These are phyloP conservation scores for Champsocephalus gunnari DNA, from an alignment of 2,797 vertebrate species.

Conservation along the genomic window DNA sequence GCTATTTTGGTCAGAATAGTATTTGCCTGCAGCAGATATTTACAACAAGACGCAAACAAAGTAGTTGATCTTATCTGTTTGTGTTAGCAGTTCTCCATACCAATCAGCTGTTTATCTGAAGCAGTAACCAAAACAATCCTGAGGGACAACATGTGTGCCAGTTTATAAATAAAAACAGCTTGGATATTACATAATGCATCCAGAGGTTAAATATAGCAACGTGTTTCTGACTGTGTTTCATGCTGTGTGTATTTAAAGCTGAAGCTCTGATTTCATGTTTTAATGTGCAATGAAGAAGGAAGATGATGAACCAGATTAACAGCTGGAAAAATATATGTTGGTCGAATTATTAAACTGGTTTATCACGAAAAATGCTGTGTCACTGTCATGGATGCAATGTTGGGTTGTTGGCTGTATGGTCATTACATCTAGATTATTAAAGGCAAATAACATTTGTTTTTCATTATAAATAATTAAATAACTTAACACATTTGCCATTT, in stretches of 20 bases:
- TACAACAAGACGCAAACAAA: background rate
- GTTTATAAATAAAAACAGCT: constrained; percentile 26
- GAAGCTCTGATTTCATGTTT: background rate
- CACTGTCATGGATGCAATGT: too few species aligned
- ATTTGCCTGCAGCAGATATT: constrained; percentile 3
- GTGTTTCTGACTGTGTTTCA: background rate
- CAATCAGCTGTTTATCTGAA: constrained; percentile 13
- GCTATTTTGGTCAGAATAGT: background rate
- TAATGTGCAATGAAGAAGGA: too few species aligned
- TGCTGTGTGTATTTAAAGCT: background rate
- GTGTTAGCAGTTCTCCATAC: background rate
- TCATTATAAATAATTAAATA: too few species aligned
- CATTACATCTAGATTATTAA: too few species aligned
- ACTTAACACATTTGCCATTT: too few species aligned
- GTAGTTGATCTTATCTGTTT: background rate
- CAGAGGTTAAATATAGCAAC: constrained; percentile 19
- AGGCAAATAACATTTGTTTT: too few species aligned
- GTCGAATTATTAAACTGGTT: too few species aligned
- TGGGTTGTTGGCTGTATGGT: too few species aligned
- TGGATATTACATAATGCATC: constrained; percentile 27
- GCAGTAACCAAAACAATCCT: constrained; percentile 9
- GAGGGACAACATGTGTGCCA: constrained; percentile 15
- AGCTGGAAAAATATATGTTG: too few species aligned
- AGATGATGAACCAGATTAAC: too few species aligned
- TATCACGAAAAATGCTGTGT: too few species aligned